A percentile compares a stretch with the other conserved stretches of the same genome.
Evolutionary conservation across 2,113 vertebrate species (phyloP).

Genomic region (Macroglossus sobrinus): DNA sequence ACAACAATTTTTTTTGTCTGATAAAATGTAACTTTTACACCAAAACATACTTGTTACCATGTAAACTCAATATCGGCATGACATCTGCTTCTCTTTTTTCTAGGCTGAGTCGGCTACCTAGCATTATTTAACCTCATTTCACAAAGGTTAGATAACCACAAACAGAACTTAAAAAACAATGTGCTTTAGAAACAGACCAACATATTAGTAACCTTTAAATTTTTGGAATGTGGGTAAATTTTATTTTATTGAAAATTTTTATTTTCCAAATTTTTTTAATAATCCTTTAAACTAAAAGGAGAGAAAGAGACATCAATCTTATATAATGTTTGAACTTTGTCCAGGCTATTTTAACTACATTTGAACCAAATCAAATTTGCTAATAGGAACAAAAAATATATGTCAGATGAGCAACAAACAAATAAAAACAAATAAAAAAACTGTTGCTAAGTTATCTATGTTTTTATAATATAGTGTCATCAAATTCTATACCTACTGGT

Average conservation of each 20-base stretch:
- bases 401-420: not conserved
- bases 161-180: not conserved
- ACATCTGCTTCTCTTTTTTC: not conserved
- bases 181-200: not conserved
- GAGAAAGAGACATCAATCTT: not conserved
- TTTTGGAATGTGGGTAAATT: not conserved
- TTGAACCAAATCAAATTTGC: not conserved
- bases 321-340: not conserved
- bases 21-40: not conserved
- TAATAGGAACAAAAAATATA: not conserved
- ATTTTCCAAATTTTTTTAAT: not conserved
- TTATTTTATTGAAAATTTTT: not conserved
- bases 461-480: not conserved
- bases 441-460: not conserved
- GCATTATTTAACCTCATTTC: slow-evolving; percentile 21
- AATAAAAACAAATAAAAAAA: not conserved
- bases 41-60: not conserved
- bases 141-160: slow-evolving; percentile 22
- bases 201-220: not conserved
- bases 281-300: not conserved
- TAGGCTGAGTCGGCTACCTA: not conserved
- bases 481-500: not conserved
- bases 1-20: not conserved
- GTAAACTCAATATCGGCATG: not conserved
- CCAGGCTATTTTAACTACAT: slow-evolving; percentile 33